Evolutionary conservation across 2,797 vertebrate genomes (phyloP).

Genomic region (Gallirallus australis): DNA sequence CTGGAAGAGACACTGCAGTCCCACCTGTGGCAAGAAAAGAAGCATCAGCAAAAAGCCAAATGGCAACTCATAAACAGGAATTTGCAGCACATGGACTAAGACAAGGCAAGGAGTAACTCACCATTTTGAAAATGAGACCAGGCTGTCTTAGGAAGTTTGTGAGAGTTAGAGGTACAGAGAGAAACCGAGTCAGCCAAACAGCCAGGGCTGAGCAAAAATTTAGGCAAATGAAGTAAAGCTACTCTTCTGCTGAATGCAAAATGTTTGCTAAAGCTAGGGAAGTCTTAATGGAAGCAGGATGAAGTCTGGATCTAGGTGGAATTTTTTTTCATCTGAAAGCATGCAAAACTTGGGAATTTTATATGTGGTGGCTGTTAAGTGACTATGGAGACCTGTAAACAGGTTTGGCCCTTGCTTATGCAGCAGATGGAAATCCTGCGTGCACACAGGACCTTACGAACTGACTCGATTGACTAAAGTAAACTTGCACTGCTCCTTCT

Average conservation of each 20-base stretch:
- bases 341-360: neutral
- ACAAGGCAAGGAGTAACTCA: neutral
- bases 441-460: neutral
- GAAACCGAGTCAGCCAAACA: neutral
- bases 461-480: neutral
- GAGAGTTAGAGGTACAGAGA: neutral
- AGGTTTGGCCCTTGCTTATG: neutral
- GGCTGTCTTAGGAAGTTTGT: neutral
- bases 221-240: neutral
- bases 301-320: neutral
- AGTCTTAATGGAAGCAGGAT: neutral
- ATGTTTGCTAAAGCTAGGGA: neutral
- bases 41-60: neutral
- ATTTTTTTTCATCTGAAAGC: neutral
- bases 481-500: neutral
- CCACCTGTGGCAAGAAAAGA: neutral
- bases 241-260: neutral
- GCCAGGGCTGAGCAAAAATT: neutral
- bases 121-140: neutral
- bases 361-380: neutral
- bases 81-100: neutral
- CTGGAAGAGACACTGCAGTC: neutral
- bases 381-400: neutral
- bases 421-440: neutral
- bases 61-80: neutral